Base-by-base conservation (phyloP, 2,888 invertebrate species). In the Orchesellides sinensis region DNA sequence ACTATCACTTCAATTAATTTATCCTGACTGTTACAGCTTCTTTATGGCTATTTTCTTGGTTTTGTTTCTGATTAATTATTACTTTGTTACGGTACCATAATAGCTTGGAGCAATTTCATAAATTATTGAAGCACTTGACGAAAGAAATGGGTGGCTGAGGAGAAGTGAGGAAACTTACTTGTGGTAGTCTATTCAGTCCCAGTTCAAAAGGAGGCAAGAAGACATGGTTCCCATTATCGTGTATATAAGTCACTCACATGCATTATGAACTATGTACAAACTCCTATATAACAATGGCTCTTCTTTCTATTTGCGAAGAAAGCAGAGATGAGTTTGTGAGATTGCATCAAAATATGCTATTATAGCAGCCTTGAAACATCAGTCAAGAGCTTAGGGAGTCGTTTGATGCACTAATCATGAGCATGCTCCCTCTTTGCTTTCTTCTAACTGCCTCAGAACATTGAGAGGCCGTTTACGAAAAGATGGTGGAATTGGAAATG, bases 51-150 rank as follows among this genome's bases (percentile, higher is more conserved):
- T 59, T 61, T 78, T 78, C 59, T 56, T 77, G 77, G 77, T 61
- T 69, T 40, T 61, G 59, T 47, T 59, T 32, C 77, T 78, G 78
- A 78, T 70, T 78, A 78, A 78, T 78, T 78, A 78, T 78, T 78
- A 69, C 78, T 78, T 52, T 68, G 61, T 59, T 61, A 59, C 35
- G 35, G 35, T 47, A 61, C 69, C 70, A 61, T 78, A 78, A 78
- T 78, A 47, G 68, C 69, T 70, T 49, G 10, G 56, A 78, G 70
- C 78, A 69, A 78, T 78, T 78, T 78, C 78, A 78, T 78, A 78
- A 78, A 78, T 78, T 78, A 78, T 78, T 78, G 69, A 78, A 69
- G 52, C 52, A 63, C 78, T 70, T 70, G 78, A 78, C 78, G 78
- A 69, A 78, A 69, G 70, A 52, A 69, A 69, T 59, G 69, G 59